phyloP scores from a whole-genome alignment of 2,888 invertebrate genomes.

The Hyalella azteca region DNA sequence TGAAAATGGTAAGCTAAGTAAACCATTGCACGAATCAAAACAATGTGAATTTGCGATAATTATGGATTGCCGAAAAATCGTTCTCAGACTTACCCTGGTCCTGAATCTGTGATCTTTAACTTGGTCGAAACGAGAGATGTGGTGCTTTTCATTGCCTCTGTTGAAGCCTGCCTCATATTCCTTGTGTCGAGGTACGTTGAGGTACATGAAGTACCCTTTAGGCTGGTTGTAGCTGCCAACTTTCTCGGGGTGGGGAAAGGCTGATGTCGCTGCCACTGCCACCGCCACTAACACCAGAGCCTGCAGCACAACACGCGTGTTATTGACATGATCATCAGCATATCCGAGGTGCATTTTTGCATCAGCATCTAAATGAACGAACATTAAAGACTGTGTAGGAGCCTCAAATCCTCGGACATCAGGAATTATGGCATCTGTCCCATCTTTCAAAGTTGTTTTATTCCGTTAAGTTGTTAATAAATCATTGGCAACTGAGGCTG shows the following conservation, averaged over 20 bases:
- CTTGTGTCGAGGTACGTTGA: conserved; percentile 62
- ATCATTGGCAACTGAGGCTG: no score
- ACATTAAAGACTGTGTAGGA: no score
- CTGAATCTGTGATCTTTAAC: conserved; percentile 62
- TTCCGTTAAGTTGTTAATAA: no score
- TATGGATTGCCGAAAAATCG: no score
- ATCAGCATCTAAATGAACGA: no score
- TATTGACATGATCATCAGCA: background rate
- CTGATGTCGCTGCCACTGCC: background rate
- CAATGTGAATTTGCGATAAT: no score
- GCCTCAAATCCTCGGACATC: no score
- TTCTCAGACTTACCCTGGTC: conserved; percentile 61
- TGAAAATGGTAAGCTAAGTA: no score
- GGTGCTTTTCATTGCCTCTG: conserved; percentile 62
- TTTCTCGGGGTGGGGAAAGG: conserved; percentile 13
- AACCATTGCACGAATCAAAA: no score
- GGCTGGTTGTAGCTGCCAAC: conserved; percentile 49
- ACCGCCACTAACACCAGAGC: background rate
- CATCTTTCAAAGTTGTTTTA: no score
- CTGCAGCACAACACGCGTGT: background rate
- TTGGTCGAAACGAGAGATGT: conserved; percentile 62
- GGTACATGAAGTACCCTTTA: conserved; percentile 62
- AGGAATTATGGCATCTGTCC: no score
- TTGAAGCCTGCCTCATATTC: conserved; percentile 63
- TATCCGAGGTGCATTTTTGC: no score